Base-by-base conservation (phyloP, 2,888 invertebrate genomes). In the Linnaemya vulpina region DNA sequence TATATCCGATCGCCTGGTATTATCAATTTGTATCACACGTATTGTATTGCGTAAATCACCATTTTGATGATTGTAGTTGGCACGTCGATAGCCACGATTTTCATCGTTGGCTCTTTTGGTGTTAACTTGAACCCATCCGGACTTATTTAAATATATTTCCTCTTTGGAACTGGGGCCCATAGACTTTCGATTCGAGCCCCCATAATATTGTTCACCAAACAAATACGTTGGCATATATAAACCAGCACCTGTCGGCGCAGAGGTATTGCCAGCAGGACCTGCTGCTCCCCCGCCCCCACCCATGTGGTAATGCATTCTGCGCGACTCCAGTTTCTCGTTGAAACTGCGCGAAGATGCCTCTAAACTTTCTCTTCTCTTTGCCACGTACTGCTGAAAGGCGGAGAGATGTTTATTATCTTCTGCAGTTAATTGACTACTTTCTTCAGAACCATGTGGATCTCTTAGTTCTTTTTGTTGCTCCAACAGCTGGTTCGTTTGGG, bases 61-160 rank as follows among this genome's bases (percentile, higher is more conserved):
- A 84, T 91, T 91, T 75, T 90, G 91, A 67, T 90, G 90, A 10
- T 88, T 88, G 58, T 89, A 89, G 80, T 89, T 90, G 0, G 87
- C 77, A 5, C 89, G 89, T 5, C 90, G 88, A 30, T 87, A 88
- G 67, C 87, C 87, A 22, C 87, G 89, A 79, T 89, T 91, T 77
- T 93, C 92, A 77, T 92, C 91, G 71, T 89, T 89, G 55, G 89
- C 89, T 8, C 91, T 88, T 83, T 92, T 93, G 9, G 90, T 89
- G 86, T 92, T 93, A 2, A 93, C 93, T 87, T 93, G 93, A n/a
- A 93, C 93, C 93, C 93, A 93, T 25, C 93, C 93, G 40, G 93
- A 93, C 78, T 92, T 92, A 84, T 92, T 93, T 5, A 93, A 88
- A 67, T 91, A 92, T 58, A 93, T 92, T 87, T 92, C 91, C 86